Percentiles rank a stretch among this genome's conserved stretches.
Conservation (phyloP, 2,888 invertebrate species). For the Phoenoteleia sp. region DNA sequence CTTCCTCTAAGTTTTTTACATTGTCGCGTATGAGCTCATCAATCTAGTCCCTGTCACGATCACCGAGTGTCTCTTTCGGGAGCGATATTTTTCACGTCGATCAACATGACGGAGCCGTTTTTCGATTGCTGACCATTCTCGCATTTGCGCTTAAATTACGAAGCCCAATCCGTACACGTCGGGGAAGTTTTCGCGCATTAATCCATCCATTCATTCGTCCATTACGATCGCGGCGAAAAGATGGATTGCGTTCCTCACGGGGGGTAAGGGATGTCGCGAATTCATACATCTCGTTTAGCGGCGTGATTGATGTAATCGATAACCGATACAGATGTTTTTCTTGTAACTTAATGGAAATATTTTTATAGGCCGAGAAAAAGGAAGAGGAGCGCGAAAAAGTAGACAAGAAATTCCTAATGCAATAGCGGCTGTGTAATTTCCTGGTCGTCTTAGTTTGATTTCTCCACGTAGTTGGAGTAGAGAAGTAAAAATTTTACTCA, state of each 20-base stretch:
- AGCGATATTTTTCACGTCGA: slow-evolving; percentile 61
- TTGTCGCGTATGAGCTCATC: slow-evolving; percentile 53
- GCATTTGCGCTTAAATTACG: slow-evolving; percentile 62
- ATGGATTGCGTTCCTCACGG: slow-evolving; percentile 64
- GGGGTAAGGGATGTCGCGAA: slow-evolving; percentile 51
- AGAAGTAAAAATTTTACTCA: not conserved
- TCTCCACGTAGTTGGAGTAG: not conserved
- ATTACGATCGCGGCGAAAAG: slow-evolving; percentile 66
- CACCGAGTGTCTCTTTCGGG: slow-evolving; percentile 60
- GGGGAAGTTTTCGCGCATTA: slow-evolving; percentile 65
- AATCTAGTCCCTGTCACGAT: slow-evolving; percentile 62
- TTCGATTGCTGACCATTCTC: slow-evolving; percentile 61
- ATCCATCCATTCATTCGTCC: slow-evolving; percentile 68
- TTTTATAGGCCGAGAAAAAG: slow-evolving; percentile 19
- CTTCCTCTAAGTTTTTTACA: slow-evolving; percentile 50
- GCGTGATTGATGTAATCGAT: slow-evolving; percentile 68
- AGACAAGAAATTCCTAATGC: not conserved
- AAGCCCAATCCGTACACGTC: slow-evolving; percentile 57
- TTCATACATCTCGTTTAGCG: slow-evolving; percentile 62
- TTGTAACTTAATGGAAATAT: slow-evolving; percentile 59
- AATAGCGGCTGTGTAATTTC: not conserved
- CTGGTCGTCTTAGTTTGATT: not conserved
- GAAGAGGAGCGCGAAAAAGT: not conserved
- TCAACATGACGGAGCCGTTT: slow-evolving; percentile 67
- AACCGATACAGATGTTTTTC: slow-evolving; percentile 63